Evolutionary conservation across 1,140 invertebrate species (phyloP).

Genomic region (Drosophila truncata): DNA sequence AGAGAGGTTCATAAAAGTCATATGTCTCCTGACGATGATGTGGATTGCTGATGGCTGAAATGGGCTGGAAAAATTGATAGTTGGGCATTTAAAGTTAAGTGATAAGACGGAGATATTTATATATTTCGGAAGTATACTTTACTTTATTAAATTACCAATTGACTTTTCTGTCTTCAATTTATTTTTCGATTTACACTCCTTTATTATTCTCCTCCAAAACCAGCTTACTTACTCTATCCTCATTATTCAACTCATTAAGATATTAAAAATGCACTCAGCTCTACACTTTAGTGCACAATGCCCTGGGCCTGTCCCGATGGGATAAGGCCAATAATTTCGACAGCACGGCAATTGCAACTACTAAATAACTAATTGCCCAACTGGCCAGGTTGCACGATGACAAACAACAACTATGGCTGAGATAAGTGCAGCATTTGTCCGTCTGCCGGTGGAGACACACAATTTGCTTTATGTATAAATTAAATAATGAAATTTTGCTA

Average conservation of each 20-base stretch:
- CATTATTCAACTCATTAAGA: conserved; percentile 38
- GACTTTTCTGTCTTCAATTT: background rate
- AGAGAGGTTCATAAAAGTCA: conserved; percentile 47
- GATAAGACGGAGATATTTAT: background rate
- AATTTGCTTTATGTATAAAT: conserved; percentile 61
- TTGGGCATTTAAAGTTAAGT: conserved; percentile 12
- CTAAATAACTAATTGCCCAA: conserved; percentile 74
- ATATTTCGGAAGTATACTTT: background rate
- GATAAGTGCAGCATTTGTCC: conserved; percentile 52
- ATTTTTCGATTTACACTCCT: background rate
- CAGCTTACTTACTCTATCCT: background rate
- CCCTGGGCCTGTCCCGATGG: background rate
- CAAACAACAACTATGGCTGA: conserved; percentile 23
- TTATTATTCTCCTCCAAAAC: too few relatives aligned
- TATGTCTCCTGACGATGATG: conserved; percentile 20
- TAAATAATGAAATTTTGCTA: conserved; percentile 75
- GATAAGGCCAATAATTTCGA: conserved; percentile 44
- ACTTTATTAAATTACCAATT: too few relatives aligned
- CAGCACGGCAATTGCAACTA: conserved; percentile 56
- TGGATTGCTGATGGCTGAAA: conserved; percentile 22
- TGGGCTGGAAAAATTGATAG: conserved; percentile 19
- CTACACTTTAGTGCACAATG: conserved; percentile 52
- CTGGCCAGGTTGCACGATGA: conserved; percentile 37
- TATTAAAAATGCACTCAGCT: conserved; percentile 46
- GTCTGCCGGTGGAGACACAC: conserved; percentile 32